Evolutionary conservation across 2,113 vertebrate genomes (phyloP), one percentile per base, ranked within the genome.

Genomic region (Cervus canadensis): DNA sequence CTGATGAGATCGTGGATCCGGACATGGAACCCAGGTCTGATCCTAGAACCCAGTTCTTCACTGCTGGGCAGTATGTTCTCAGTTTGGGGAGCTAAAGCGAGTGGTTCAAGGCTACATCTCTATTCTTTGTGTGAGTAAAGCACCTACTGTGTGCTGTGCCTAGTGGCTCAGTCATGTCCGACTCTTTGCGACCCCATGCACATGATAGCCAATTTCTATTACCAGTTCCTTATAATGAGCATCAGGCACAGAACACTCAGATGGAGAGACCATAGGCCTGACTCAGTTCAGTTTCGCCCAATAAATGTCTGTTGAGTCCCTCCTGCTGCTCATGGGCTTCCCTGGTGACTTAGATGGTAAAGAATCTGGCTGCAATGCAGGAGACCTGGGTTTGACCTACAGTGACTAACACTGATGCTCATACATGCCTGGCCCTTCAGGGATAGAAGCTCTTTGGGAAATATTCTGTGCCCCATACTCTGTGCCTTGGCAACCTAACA

Each of bases 11-110:
- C 25, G 5, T 0, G 48, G 2, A 59, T 13, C 40, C 6, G 2
- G 50, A 83, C 5, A 3, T 76, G 33, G 43, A 92, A 81, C 2
- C 2, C n/a, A 12, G 28, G 5, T 92, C 19, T 76, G 26, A 67
- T 3, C 57, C 7, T n/a, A 23, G 50, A 60, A 19, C 0, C 5
- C 8, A 4, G 43, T 15, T 26, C 81, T 16, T 48, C 40, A 52
- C 14, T 28, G 0, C 10, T 56, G 0, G 30, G 10, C 10, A 5
- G 4, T 11, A 12, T n/a, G 8, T 43, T 16, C 36, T 71, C 1
- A 12, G 23, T 56, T 12, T 17, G 36, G 16, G 7, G 36, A 89
- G 40, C 71, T 43, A 43, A 76, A 71, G 8, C 7, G 25, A 23
- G 36, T 25, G 9, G 1, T 84, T 50, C 50, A 33, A 74, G 45